Base-by-base conservation (phyloP, 1,140 invertebrate genomes). In the Plodia interpunctella region DNA sequence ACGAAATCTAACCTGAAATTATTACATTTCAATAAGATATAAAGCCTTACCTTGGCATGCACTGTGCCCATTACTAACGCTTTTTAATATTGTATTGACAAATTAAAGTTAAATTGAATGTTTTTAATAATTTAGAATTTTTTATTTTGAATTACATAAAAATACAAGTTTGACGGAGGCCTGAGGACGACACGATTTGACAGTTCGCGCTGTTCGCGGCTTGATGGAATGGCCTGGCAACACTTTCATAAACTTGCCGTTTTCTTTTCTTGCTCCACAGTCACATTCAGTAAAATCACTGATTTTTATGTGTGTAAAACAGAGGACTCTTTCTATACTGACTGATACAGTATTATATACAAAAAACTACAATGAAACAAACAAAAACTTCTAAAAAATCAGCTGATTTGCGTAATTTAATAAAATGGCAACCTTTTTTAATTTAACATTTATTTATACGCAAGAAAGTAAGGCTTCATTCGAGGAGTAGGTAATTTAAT, bases 81-180 rank as follows among this genome's bases (percentile, higher is more conserved):
- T 54, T 58, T 44, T 15, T 44, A 44, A 15, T 44, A 44, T 44
- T 44, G 9, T 44, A 44, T 44, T 44, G 15, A 15, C 15, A 5
- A 44, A 44, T 10, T 44, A 44, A 63, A 53, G 50, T 49, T 54
- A 13, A 13, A 17, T 54, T 58, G 44, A 55, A 53, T 64, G 21
- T 55, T 49, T 51, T 59, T 67, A 59, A 17, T 61, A 72, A 73
- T 66, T 70, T 73, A 62, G 60, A 68, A 65, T 72, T 75, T 76
- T 70, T 70, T 67, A 60, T 72, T 78, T 78, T 77, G 69, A 78
- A 80, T 80, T 78, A 80, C 78, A 80, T 80, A 80, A 80, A 80
- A 66, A 78, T 57, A 74, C 66, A 66, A 64, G 55, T 62, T 71
- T 78, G 70, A 76, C 69, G 63, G 63, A 17, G n/a, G n/a, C n/a